phyloP scores from a whole-genome alignment of 2,888 invertebrate species.

The Chironomus riparius region DNA sequence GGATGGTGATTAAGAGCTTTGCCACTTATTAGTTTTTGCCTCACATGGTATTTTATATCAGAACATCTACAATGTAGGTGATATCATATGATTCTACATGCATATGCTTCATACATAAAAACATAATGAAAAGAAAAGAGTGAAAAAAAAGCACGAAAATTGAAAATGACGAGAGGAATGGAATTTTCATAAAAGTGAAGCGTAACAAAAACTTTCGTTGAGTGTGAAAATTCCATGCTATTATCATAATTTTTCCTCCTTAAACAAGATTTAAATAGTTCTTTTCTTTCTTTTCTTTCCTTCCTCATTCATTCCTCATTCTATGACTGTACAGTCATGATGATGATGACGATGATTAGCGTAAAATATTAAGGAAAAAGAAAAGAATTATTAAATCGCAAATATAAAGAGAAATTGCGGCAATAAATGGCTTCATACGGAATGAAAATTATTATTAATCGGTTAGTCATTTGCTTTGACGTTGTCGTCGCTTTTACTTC shows the following conservation, averaged over 20 bases:
- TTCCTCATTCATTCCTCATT: not conserved
- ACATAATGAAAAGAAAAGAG: not conserved
- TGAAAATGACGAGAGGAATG: not conserved
- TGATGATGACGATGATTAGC: not conserved
- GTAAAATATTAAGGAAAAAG: not conserved
- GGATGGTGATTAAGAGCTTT: conserved; percentile 25
- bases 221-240: not conserved
- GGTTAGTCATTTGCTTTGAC: not conserved
- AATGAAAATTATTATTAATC: not conserved
- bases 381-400: not conserved
- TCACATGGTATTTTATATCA: not conserved
- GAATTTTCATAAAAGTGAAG: not conserved
- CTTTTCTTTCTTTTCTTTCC: not conserved
- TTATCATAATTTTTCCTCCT: not conserved
- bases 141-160: not conserved
- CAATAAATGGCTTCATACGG: not conserved
- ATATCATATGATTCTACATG: too few species aligned
- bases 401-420: not conserved
- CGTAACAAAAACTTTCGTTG: not conserved
- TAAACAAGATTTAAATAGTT: not conserved
- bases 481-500: not conserved
- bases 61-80: not conserved
- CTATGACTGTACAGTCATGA: not conserved
- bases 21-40: conserved; percentile 21
- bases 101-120: not conserved